Conservation (phyloP, 2,113 vertebrate species). For the Cyanistes caeruleus region DNA sequence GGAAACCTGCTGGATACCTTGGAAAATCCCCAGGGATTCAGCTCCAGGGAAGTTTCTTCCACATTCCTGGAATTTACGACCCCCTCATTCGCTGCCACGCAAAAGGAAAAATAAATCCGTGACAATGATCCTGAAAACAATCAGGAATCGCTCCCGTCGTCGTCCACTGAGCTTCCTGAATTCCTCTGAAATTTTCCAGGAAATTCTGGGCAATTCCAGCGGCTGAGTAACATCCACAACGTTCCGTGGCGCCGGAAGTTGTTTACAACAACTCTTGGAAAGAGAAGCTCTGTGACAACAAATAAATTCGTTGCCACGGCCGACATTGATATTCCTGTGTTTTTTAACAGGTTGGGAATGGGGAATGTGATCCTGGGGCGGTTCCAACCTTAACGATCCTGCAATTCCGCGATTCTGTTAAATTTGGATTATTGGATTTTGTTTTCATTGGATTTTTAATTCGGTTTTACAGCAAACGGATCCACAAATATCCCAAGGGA, state of each 20-base stretch:
- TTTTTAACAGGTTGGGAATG: not conserved
- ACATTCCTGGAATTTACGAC: not conserved
- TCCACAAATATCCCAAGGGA: not conserved
- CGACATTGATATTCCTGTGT: fast-evolving
- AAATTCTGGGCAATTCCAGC: not conserved
- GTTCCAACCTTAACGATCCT: fast-evolving
- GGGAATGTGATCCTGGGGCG: fast-evolving
- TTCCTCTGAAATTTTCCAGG: not conserved
- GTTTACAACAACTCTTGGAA: not conserved
- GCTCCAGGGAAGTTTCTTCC: not conserved
- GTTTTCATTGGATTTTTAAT: fast-evolving
- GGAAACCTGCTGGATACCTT: not conserved
- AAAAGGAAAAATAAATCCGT: too few relatives aligned
- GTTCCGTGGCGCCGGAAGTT: not conserved
- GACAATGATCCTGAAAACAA: not conserved
- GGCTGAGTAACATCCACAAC: not conserved
- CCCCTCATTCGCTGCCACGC: not conserved
- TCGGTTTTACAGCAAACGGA: fast-evolving
- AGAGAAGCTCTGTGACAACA: not conserved
- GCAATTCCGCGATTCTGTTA: fast-evolving
- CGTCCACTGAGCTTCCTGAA: not conserved
- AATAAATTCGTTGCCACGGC: not conserved
- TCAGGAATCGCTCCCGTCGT: not conserved
- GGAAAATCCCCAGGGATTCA: not conserved
- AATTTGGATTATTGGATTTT: fast-evolving